These are phyloP conservation scores for Nylanderia fulva DNA, from an alignment of 1,140 invertebrate species.

Conservation along the genomic window DNA sequence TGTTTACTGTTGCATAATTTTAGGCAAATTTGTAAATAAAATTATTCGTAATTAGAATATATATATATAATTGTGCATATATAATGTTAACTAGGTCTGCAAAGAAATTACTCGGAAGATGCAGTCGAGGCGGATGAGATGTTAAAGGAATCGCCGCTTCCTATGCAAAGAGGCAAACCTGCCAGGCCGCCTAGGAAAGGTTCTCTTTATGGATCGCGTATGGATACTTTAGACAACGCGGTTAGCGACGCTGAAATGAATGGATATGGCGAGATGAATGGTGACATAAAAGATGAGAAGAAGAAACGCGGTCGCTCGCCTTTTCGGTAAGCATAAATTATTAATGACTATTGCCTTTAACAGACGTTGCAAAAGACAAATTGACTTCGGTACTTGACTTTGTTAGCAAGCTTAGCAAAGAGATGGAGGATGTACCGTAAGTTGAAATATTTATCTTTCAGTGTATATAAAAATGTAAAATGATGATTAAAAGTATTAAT, in stretches of 20 bases:
- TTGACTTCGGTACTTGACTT: conserved; percentile 49
- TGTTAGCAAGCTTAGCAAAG: conserved; percentile 83
- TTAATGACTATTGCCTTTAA: background rate
- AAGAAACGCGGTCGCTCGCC: conserved; percentile 95
- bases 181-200: conserved; percentile 91
- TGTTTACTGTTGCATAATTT: background rate
- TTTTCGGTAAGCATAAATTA: conserved; percentile 90
- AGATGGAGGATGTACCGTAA: conserved; percentile 82
- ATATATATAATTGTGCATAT: background rate
- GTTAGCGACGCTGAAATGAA: conserved; percentile 91
- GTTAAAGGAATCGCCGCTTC: conserved; percentile 85
- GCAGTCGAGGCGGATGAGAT: conserved; percentile 91
- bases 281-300: conserved; percentile 90
- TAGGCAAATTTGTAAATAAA: background rate
- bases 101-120: conserved; percentile 94
- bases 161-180: conserved; percentile 87
- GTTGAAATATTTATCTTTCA: conserved; percentile 62
- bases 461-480: background rate
- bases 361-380: background rate
- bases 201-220: conserved; percentile 86
- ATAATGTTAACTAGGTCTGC: conserved; percentile 88
- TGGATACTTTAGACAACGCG: conserved; percentile 89
- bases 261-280: conserved; percentile 87
- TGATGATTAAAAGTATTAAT: background rate
- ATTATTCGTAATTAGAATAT: background rate